Base-by-base conservation (phyloP, 2,113 vertebrate species). In the Eulacestoma nigropectus region DNA sequence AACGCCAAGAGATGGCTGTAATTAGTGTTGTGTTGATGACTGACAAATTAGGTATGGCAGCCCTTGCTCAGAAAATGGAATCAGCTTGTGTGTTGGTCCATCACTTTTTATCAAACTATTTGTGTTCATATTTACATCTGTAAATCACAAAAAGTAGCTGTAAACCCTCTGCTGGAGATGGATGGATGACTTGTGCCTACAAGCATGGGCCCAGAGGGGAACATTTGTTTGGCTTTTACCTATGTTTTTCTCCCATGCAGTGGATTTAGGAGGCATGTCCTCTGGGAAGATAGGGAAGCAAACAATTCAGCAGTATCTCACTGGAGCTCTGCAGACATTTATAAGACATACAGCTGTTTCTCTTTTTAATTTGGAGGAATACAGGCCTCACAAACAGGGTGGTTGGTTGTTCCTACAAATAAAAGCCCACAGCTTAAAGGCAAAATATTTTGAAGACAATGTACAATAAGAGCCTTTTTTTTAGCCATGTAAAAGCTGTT, bases 381-480 rank as follows among this genome's bases (percentile, higher is more conserved):
- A 92, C 62, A 89, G 77, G 89, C 94, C 93, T 96, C 44, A 75
- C 93, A 96, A 96, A 95, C 72, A 84, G 87, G 42, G 93, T 93
- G 79, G 64, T 92, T 96, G 90, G 87, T 91, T 96, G 84, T 95
- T 97, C 96, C 94, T 97, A 94, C 96, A 96, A 97, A 97, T 97
- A 96, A 97, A 98, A 97, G 89, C 92, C 87, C 95, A 91, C 95
- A 96, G 96, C 94, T 98, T 96, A 98, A 96, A 97, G 96, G 95
- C 95, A 98, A 98, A 98, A 97, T 97, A 97, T 92, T 97, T 97
- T 96, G 67, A 97, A 98, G 97, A 98, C 97, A 98, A 98, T 97
- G 89, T 98, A 97, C 95, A 98, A 98, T 97, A 97, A 97, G 95
- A 95, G 63, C 44, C 53, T 90, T 96, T 90, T 97, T 88, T 96